Percentiles rank a stretch among this genome's conserved stretches.
These are phyloP conservation scores for Lutjanus campechanus DNA, from an alignment of 2,797 vertebrate species.

Conservation along the genomic window DNA sequence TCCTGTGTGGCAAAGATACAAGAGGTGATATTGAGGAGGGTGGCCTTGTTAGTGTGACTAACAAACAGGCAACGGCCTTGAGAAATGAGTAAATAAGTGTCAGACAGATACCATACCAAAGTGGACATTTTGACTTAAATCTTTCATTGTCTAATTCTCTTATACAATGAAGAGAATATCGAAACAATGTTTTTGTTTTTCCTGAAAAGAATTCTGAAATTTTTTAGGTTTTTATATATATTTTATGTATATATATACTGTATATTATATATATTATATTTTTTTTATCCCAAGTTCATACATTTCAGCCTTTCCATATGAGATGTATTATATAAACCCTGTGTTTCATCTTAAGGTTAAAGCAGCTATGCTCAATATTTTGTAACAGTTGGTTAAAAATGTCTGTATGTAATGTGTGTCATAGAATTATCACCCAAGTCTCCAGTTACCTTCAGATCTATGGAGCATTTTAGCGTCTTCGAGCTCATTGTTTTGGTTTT, in stretches of 20 bases:
- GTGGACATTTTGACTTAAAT: too few relatives aligned
- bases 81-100: neutral
- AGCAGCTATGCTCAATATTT: neutral
- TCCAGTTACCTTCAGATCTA: neutral
- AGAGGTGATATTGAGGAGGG: constrained; percentile 14
- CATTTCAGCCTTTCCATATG: neutral
- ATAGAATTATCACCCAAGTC: too few relatives aligned
- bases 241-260: too few relatives aligned
- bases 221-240: too few relatives aligned
- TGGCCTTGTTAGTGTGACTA: neutral
- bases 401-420: too few relatives aligned
- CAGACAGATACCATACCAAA: too few relatives aligned
- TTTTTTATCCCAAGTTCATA: neutral
- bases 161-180: neutral
- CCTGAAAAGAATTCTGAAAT: neutral
- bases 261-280: too few relatives aligned
- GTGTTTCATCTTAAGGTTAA: too few relatives aligned
- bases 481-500: neutral
- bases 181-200: neutral
- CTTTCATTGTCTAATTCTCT: neutral
- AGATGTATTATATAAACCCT: neutral
- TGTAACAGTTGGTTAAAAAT: neutral
- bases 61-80: neutral
- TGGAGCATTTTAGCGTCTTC: neutral
- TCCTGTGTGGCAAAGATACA: constrained; percentile 32